Conservation (phyloP, 2,113 vertebrate genomes). For the Nycticorax nycticorax region DNA sequence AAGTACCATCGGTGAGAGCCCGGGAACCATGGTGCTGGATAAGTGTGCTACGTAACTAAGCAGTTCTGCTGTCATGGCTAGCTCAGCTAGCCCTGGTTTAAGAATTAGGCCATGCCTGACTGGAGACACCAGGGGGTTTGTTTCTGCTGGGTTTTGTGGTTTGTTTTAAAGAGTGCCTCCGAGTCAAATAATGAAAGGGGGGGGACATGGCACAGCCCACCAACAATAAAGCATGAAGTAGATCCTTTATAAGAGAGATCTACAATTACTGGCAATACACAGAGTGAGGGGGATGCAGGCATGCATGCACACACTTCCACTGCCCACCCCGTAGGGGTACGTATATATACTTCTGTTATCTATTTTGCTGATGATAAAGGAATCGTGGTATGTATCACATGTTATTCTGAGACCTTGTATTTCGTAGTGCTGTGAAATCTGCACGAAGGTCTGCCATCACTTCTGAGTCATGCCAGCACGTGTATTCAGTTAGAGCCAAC, state of each 20-base stretch:
- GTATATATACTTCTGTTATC: too few species aligned
- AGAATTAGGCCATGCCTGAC: constrained; percentile 21
- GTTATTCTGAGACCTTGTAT: background rate
- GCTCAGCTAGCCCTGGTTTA: background rate
- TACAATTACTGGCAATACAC: background rate
- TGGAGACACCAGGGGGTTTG: background rate
- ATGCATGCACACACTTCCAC: background rate
- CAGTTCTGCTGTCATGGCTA: background rate
- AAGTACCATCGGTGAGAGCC: background rate
- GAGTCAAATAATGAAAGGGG: background rate
- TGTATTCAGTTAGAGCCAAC: background rate
- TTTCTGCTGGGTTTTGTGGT: background rate
- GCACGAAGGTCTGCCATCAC: background rate
- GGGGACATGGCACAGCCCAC: too few species aligned
- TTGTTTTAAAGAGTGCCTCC: background rate
- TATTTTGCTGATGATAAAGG: background rate
- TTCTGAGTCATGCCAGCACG: background rate
- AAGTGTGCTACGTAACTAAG: background rate
- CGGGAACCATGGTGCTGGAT: background rate
- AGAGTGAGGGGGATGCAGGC: background rate
- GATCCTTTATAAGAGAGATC: background rate
- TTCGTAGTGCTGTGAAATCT: background rate
- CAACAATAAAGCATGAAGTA: background rate
- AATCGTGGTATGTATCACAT: accelerated
- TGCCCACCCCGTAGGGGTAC: too few species aligned